These are phyloP conservation scores for Rhinolophus sinicus DNA, from an alignment of 2,113 vertebrate species.

Conservation along the genomic window DNA sequence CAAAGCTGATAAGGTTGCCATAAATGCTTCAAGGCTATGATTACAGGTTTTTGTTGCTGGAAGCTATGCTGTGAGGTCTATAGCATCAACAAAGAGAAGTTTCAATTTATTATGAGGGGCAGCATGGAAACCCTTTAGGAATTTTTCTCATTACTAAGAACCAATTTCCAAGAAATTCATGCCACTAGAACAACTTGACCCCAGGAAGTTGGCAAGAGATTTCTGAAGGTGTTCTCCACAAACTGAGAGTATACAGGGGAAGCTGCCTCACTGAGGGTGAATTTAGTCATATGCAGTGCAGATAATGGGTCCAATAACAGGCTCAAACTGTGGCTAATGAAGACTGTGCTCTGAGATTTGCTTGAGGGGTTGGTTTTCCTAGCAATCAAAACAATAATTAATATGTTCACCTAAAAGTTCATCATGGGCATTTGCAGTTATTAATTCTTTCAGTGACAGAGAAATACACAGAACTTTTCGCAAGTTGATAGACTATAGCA, in stretches of 20 bases:
- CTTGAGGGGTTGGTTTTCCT: background rate
- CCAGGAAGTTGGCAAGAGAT: background rate
- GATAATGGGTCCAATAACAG: background rate
- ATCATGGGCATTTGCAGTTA: background rate
- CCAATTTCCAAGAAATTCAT: constrained; percentile 7
- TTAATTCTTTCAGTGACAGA: background rate
- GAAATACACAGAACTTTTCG: background rate
- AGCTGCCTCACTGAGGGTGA: background rate
- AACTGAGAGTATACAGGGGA: background rate
- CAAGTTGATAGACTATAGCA: background rate
- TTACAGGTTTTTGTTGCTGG: background rate
- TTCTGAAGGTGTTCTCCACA: background rate
- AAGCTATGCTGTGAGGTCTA: constrained; percentile 14
- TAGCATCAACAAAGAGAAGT: background rate
- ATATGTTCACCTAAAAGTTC: background rate
- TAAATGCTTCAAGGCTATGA: background rate
- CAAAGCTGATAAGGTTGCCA: background rate
- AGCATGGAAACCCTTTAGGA: background rate
- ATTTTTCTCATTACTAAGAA: background rate
- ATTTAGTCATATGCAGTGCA: background rate
- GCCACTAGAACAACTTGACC: background rate
- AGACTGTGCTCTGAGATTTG: background rate
- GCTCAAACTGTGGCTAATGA: background rate
- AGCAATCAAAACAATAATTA: constrained; percentile 24
- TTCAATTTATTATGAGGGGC: background rate